Conservation (phyloP, 2,113 vertebrate genomes). For the Apeltes quadracus region DNA sequence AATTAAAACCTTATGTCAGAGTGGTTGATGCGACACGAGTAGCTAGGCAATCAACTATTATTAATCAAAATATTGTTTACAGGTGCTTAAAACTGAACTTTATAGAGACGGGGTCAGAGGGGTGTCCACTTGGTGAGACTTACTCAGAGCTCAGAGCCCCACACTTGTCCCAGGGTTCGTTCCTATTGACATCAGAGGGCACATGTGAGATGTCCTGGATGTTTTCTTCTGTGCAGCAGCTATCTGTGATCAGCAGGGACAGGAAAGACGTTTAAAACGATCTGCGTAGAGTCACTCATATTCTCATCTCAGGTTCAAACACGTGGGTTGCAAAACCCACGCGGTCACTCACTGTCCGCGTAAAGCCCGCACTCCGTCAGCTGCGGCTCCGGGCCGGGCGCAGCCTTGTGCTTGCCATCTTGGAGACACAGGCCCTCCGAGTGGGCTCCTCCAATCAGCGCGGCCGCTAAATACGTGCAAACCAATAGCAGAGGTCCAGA, state of each 20-base stretch:
- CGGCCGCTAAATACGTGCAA: conserved; percentile 43
- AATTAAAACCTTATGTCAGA: not conserved
- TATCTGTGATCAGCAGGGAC: conserved; percentile 63
- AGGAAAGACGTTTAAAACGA: not conserved
- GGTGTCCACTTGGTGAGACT: conserved; percentile 40
- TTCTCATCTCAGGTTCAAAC: not conserved
- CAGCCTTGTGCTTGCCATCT: conserved; percentile 75
- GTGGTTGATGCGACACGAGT: not conserved
- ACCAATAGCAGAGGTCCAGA: conserved; percentile 50
- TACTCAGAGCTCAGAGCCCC: conserved; percentile 78
- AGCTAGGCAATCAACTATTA: not conserved
- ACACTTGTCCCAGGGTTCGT: conserved; percentile 79
- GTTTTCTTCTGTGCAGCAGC: conserved; percentile 77
- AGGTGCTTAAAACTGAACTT: not conserved
- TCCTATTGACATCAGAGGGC: conserved; percentile 62
- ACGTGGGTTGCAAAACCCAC: not conserved
- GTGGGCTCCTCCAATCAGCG: conserved; percentile 56
- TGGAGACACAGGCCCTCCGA: conserved; percentile 76
- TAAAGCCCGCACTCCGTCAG: conserved; percentile 77
- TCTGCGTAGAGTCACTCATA: not conserved
- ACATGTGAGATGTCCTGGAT: conserved; percentile 68
- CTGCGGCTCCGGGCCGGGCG: conserved; percentile 67
- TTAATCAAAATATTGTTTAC: not conserved
- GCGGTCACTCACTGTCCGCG: conserved; percentile 78
- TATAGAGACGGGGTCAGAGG: not conserved